Evolutionary conservation across 1,140 invertebrate species (phyloP).

Genomic region (Orchesella cincta): DNA sequence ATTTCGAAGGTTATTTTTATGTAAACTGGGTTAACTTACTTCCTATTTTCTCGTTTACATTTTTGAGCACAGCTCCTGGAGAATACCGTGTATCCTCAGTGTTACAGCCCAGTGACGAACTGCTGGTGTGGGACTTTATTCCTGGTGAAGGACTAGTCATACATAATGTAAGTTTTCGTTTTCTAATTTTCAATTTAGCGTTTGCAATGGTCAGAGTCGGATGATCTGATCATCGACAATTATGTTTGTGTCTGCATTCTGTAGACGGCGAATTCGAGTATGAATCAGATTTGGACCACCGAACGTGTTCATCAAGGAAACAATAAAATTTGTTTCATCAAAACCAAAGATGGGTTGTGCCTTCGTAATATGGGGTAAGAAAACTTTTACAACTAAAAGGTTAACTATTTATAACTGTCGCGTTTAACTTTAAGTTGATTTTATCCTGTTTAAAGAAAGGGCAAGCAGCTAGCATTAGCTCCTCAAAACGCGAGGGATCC

Average conservation of each 20-base stretch:
- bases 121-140: slow-evolving; percentile 15
- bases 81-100: not conserved
- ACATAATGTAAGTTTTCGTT: not conserved
- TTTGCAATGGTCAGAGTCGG: too few species aligned
- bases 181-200: not conserved
- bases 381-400: not conserved
- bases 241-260: not conserved
- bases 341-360: not conserved
- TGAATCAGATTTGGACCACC: not conserved
- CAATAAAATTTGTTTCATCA: not conserved
- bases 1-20: too few species aligned
- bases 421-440: not conserved
- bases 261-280: not conserved
- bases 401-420: not conserved
- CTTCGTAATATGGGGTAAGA: slow-evolving; percentile 11
- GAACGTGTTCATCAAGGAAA: slow-evolving; percentile 9
- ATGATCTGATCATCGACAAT: too few species aligned
- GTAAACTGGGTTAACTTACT: not conserved
- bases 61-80: not conserved
- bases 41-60: not conserved
- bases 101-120: not conserved
- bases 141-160: slow-evolving; percentile 1
- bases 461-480: not conserved
- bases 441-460: not conserved
- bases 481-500: not conserved